These are phyloP conservation scores for Synanthedon andrenaeformis DNA, from an alignment of 2,888 invertebrate species.

Conservation along the genomic window DNA sequence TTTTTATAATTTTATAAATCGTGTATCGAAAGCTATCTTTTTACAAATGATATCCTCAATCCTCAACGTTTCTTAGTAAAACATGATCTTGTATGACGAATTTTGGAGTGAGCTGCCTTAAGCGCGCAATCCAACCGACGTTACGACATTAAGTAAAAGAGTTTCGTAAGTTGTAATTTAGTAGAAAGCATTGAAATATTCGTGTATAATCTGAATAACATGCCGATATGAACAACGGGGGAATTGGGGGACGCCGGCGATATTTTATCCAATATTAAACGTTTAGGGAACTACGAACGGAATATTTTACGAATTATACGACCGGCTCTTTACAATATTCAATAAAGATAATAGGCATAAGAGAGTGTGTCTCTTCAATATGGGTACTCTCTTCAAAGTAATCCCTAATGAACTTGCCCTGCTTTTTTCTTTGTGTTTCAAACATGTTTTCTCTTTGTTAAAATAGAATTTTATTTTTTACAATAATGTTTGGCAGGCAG, in stretches of 20 bases:
- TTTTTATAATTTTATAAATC: too few species aligned
- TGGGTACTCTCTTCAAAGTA: not conserved
- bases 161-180: slow-evolving; percentile 67
- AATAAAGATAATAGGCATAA: slow-evolving; percentile 47
- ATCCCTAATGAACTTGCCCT: too few species aligned
- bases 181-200: slow-evolving; percentile 71
- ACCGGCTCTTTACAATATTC: slow-evolving; percentile 53
- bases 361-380: slow-evolving; percentile 2
- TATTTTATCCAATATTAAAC: slow-evolving; percentile 70
- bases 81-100: too few species aligned
- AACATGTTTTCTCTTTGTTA: too few species aligned
- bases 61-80: too few species aligned
- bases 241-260: slow-evolving; percentile 57
- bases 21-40: too few species aligned
- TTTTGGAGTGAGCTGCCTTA: too few species aligned
- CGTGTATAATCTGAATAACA: slow-evolving; percentile 71
- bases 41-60: too few species aligned
- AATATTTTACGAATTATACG: slow-evolving; percentile 62
- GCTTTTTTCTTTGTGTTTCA: too few species aligned
- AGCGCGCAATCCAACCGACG: slow-evolving; percentile 28
- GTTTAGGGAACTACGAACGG: slow-evolving; percentile 53
- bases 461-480: too few species aligned
- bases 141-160: slow-evolving; percentile 57
- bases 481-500: too few species aligned
- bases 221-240: slow-evolving; percentile 70